Conservation (phyloP, 1,140 invertebrate species). For the Macrostomum lignano region DNA sequence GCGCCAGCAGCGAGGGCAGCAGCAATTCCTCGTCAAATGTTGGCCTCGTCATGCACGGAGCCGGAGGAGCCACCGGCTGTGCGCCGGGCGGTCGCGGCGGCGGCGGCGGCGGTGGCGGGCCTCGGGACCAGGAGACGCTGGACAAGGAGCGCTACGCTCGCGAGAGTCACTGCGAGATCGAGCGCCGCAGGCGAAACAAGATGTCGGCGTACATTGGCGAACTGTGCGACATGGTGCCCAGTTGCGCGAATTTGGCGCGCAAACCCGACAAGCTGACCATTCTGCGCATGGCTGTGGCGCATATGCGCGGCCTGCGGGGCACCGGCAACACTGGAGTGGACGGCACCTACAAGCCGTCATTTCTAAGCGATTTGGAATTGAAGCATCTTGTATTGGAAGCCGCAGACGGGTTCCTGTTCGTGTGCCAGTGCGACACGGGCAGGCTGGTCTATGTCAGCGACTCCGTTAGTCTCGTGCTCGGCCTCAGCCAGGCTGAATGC, state of each 20-base stretch:
- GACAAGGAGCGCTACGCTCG: slow-evolving; percentile 17
- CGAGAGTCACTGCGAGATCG: slow-evolving; percentile 99
- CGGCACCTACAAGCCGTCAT: slow-evolving; percentile 85
- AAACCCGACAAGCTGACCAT: slow-evolving; percentile 99
- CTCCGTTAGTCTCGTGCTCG: slow-evolving; percentile 82
- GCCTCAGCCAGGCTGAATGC: slow-evolving; percentile 79
- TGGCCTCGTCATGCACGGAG: too few relatives aligned
- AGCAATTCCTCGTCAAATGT: too few relatives aligned
- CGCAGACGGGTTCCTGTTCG: slow-evolving; percentile 93
- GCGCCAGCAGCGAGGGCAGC: too few relatives aligned
- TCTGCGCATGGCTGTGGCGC: slow-evolving; percentile 88
- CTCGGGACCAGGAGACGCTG: slow-evolving; percentile 2
- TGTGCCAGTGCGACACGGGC: slow-evolving; percentile 84
- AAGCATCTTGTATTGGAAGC: slow-evolving; percentile 95
- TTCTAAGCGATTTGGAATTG: slow-evolving; percentile 88
- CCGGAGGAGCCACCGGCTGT: too few relatives aligned
- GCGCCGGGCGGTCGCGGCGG: too few relatives aligned
- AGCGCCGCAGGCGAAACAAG: slow-evolving; percentile 81
- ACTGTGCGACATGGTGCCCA: slow-evolving; percentile 96
- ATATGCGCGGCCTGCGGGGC: slow-evolving; percentile 89
- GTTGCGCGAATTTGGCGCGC: slow-evolving; percentile 71
- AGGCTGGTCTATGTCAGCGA: slow-evolving; percentile 91
- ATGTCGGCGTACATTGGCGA: slow-evolving; percentile 99
- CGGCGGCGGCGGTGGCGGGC: too few relatives aligned
- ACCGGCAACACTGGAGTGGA: slow-evolving; percentile 31